phyloP scores from a whole-genome alignment of 2,113 vertebrate species.

The Pygoscelis adeliae region DNA sequence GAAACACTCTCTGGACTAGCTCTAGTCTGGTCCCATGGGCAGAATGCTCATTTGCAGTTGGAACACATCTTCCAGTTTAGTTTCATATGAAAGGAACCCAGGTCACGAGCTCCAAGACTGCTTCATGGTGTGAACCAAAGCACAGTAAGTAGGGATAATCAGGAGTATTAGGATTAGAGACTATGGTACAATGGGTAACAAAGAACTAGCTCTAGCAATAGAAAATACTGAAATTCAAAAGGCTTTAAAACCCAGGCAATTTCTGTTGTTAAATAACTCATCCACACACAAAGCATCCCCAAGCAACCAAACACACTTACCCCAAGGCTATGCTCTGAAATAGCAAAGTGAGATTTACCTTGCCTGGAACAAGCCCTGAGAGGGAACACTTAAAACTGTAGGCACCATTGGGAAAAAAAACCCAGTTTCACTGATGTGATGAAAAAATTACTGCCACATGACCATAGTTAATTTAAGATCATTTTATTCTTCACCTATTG shows the following conservation, averaged over 20 bases:
- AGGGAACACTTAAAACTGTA: not conserved
- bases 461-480: not conserved
- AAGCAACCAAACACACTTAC: not conserved
- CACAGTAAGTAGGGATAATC: conserved; percentile 32
- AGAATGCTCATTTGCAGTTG: conserved; percentile 34
- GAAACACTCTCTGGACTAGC: not conserved
- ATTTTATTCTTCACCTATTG: not conserved
- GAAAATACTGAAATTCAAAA: conserved; percentile 10
- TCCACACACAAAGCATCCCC: not conserved
- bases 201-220: not conserved
- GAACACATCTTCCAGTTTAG: conserved; percentile 19
- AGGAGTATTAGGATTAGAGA: conserved; percentile 37
- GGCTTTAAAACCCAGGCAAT: not conserved
- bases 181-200: not conserved
- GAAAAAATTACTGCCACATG: not conserved
- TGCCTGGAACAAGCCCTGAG: not conserved
- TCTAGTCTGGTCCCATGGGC: not conserved
- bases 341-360: not conserved
- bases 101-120: not conserved
- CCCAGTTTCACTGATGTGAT: not conserved
- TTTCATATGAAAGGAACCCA: not conserved
- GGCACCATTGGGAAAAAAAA: not conserved
- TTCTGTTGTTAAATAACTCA: conserved; percentile 6
- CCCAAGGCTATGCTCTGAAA: not conserved
- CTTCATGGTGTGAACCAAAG: not conserved